Conservation (phyloP, 2,797 vertebrate species). For the Hippoglossus hippoglossus region DNA sequence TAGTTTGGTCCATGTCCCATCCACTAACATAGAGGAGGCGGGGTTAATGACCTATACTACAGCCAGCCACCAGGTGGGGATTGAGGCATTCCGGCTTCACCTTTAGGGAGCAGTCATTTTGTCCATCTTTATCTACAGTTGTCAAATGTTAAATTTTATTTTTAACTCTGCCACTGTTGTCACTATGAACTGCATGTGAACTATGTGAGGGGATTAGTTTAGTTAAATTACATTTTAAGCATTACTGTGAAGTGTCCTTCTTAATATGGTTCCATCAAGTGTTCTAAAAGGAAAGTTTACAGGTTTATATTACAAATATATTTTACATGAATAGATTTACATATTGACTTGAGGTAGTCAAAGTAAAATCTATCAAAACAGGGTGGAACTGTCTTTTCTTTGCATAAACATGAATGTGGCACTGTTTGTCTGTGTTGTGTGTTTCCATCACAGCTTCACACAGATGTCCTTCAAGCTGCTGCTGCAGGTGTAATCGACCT, state of each 20-base stretch:
- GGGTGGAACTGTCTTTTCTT: no score
- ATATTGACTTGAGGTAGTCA: not conserved
- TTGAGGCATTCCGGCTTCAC: no score
- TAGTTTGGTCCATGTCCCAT: no score
- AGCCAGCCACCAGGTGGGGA: no score
- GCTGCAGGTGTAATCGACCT: conserved; percentile 37
- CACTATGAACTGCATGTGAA: not conserved
- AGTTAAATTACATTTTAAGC: no score
- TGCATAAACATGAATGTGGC: conserved; percentile 1
- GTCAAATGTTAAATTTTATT: no score
- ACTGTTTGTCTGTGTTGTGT: conserved; percentile 3
- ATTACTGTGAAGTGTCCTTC: not conserved
- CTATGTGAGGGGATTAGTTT: not conserved
- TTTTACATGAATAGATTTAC: not conserved
- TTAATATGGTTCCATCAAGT: not conserved
- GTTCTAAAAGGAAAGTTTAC: not conserved
- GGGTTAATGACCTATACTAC: no score
- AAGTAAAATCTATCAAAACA: not conserved
- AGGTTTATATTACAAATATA: no score
- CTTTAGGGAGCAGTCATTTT: no score
- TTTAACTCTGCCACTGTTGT: no score
- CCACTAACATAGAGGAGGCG: no score
- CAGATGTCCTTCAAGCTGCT: conserved; percentile 39
- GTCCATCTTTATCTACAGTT: no score
- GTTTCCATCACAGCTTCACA: conserved; percentile 30